phyloP scores from a whole-genome alignment of 2,113 vertebrate genomes.

The Eclectus roratus region DNA sequence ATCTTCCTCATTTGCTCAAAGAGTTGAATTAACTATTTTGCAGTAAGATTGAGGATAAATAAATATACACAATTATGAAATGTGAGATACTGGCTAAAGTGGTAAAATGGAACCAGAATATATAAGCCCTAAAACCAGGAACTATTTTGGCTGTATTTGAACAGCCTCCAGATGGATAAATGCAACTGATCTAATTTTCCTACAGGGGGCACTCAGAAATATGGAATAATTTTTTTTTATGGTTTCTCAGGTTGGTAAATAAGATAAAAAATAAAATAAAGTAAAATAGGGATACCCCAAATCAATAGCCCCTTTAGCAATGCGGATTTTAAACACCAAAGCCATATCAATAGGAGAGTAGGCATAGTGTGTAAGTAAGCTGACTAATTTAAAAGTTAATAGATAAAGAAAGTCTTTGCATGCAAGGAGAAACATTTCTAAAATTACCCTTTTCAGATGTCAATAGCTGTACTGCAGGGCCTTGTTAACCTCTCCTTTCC shows the following conservation, averaged over 20 bases:
- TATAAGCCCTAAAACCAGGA: rapidly evolving
- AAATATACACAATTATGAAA: not conserved
- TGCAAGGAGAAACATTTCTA: not conserved
- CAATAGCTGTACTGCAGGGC: not conserved
- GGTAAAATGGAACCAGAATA: not conserved
- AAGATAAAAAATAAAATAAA: not conserved
- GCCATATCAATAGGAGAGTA: not conserved
- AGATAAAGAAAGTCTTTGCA: not conserved
- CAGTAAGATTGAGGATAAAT: not conserved
- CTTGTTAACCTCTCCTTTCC: conserved; percentile 26
- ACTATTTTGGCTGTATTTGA: not conserved
- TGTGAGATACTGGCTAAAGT: not conserved
- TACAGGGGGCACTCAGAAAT: not conserved
- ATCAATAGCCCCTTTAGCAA: not conserved
- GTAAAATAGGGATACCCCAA: not conserved
- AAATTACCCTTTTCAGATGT: conserved; percentile 50
- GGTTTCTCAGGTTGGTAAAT: not conserved
- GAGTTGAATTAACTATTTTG: not conserved
- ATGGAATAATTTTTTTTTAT: not conserved
- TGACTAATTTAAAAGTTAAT: conserved; percentile 23
- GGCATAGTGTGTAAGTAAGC: not conserved
- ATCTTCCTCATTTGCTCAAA: not conserved
- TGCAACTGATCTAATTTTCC: not conserved
- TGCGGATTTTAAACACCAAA: not conserved
- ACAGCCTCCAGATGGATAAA: not conserved